Conservation (phyloP, 2,113 vertebrate species). For the Sardina pilchardus region DNA sequence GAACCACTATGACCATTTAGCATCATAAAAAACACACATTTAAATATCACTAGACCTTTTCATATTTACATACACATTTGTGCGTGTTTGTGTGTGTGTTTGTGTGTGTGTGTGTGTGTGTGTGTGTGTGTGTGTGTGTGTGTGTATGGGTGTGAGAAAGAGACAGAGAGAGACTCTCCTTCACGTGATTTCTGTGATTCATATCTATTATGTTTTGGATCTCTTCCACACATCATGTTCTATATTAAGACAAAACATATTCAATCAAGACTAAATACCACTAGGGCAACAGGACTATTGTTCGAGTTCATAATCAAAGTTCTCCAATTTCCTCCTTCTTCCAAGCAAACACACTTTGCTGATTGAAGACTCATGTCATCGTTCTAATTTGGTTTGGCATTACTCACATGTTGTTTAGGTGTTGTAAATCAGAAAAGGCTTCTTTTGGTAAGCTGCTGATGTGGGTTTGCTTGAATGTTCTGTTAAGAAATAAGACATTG, state of each 20-base stretch:
- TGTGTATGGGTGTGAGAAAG: too few species aligned
- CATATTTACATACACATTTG: not conserved
- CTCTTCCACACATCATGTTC: conserved; percentile 51
- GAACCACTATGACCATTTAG: too few species aligned
- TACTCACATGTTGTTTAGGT: conserved; percentile 67
- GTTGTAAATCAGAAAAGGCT: conserved; percentile 54
- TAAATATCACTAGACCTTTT: too few species aligned
- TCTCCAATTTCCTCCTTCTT: not conserved
- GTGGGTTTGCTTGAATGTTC: conserved; percentile 59
- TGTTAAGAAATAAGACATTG: conserved; percentile 44
- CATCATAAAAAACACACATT: too few species aligned
- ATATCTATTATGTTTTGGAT: conserved; percentile 54
- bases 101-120: too few species aligned
- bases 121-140: not conserved
- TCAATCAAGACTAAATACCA: conserved; percentile 51
- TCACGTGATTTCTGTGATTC: conserved; percentile 23
- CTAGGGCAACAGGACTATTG: conserved; percentile 28
- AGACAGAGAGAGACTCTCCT: not conserved
- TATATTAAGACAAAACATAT: conserved; percentile 58
- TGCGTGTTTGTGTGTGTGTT: not conserved
- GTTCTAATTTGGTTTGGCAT: not conserved
- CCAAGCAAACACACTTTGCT: not conserved
- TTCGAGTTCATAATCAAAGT: not conserved
- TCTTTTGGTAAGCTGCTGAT: conserved; percentile 54
- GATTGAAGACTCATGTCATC: not conserved